Evolutionary conservation across 2,888 invertebrate genomes (phyloP).

Genomic region (Lepidocyrtinus sp.): DNA sequence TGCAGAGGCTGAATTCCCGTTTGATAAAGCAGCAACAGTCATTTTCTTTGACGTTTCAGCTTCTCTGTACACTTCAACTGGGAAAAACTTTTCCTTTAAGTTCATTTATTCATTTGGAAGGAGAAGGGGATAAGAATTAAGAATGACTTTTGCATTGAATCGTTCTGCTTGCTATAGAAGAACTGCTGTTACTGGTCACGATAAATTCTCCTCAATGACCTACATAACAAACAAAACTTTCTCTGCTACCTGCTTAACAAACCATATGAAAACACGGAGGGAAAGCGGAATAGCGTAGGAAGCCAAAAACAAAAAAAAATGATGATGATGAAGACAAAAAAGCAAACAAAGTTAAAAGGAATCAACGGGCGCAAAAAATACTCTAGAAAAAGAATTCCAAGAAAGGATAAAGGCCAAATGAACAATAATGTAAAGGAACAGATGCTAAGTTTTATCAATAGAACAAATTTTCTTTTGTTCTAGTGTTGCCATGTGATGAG

Average conservation of each 20-base stretch:
- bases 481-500: not conserved
- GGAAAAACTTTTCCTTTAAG: constrained; percentile 13
- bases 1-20: constrained; percentile 29
- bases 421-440: constrained; percentile 48
- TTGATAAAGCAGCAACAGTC: constrained; percentile 35
- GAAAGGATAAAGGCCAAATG: constrained; percentile 40
- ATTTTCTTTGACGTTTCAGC: not conserved
- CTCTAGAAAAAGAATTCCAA: constrained; percentile 17
- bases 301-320: constrained; percentile 28
- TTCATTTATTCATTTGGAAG: too few species aligned
- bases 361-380: not conserved
- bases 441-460: constrained; percentile 56
- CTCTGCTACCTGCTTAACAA: constrained; percentile 29
- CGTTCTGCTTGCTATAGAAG: not conserved
- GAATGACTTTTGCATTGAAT: not conserved
- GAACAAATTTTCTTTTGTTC: too few species aligned
- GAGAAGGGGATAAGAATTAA: not conserved
- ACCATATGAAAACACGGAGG: constrained; percentile 16
- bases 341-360: constrained; percentile 45
- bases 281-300: not conserved
- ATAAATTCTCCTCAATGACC: constrained; percentile 46
- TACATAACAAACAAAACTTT: constrained; percentile 36
- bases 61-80: constrained; percentile 19
- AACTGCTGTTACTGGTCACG: not conserved
- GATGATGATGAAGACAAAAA: constrained; percentile 48